Evolutionary conservation across 1,140 invertebrate genomes (phyloP).

Genomic region (Harpegnathos saltator): DNA sequence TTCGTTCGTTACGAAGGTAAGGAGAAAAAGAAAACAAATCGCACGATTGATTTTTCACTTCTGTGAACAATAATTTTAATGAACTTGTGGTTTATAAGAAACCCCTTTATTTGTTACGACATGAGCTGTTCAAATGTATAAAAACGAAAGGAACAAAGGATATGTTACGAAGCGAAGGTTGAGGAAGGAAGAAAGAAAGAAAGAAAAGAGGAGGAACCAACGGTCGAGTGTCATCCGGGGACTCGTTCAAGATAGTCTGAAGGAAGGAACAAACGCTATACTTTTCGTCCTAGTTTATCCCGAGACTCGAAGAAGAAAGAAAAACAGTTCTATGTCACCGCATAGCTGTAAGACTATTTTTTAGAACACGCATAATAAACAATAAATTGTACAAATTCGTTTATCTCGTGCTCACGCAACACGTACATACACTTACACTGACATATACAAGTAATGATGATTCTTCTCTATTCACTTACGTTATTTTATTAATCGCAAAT

Average conservation of each 20-base stretch:
- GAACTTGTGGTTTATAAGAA: too few relatives aligned
- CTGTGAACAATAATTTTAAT: neutral
- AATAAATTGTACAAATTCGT: conserved; percentile 86
- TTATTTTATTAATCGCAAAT: conserved; percentile 84
- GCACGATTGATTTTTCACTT: conserved; percentile 2
- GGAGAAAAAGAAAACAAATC: neutral
- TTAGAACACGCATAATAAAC: conserved; percentile 84
- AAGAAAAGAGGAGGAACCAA: neutral
- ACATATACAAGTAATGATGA: conserved; percentile 75
- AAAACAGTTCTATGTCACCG: conserved; percentile 71
- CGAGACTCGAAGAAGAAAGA: conserved; percentile 5
- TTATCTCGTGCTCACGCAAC: conserved; percentile 80
- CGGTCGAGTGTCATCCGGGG: neutral
- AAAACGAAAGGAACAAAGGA: neutral
- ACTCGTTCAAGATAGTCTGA: conserved; percentile 6
- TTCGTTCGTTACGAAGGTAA: neutral
- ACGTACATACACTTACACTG: too few relatives aligned
- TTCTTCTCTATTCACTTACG: conserved; percentile 72
- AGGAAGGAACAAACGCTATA: conserved; percentile 38
- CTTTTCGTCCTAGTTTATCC: conserved; percentile 39
- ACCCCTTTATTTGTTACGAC: too few relatives aligned
- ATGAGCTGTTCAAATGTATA: too few relatives aligned
- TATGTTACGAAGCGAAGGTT: conserved; percentile 32
- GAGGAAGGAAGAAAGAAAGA: conserved; percentile 13
- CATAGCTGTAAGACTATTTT: conserved; percentile 77